Conservation (phyloP, 2,113 vertebrate genomes). For the Onychostruthus taczanowskii region DNA sequence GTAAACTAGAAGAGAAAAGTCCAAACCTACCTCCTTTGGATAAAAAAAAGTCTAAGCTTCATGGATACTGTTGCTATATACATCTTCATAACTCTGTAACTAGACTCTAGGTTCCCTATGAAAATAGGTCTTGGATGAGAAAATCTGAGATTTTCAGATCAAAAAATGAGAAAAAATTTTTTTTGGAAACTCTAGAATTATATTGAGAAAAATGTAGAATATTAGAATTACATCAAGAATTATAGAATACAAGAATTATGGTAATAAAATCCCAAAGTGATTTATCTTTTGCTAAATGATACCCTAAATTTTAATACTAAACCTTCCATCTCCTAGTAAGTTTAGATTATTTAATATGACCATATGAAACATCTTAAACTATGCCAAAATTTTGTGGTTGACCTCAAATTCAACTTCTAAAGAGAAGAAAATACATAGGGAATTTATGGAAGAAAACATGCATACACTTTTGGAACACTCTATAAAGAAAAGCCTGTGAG, state of each 20-base stretch:
- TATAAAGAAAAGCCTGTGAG: background rate
- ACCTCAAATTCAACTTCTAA: background rate
- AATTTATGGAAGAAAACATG: background rate
- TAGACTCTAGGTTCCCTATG: background rate
- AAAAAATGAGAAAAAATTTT: too few species aligned
- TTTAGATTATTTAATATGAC: background rate
- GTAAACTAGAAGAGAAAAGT: background rate
- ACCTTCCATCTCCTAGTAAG: background rate
- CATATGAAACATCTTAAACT: background rate
- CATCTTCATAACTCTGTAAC: background rate
- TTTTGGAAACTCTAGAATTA: background rate
- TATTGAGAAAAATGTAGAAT: background rate
- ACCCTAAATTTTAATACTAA: background rate
- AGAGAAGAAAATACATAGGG: background rate
- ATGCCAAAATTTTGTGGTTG: background rate
- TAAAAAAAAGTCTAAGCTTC: background rate
- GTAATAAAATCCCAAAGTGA: background rate
- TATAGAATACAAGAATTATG: background rate
- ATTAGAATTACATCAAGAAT: background rate
- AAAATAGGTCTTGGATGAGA: background rate
- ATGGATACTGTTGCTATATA: conserved; percentile 28
- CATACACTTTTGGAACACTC: background rate
- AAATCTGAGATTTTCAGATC: too few species aligned
- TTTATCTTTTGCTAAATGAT: background rate
- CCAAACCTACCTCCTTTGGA: background rate